Evolutionary conservation across 2,113 vertebrate genomes (phyloP).

Genomic region (Irena cyanogastra): DNA sequence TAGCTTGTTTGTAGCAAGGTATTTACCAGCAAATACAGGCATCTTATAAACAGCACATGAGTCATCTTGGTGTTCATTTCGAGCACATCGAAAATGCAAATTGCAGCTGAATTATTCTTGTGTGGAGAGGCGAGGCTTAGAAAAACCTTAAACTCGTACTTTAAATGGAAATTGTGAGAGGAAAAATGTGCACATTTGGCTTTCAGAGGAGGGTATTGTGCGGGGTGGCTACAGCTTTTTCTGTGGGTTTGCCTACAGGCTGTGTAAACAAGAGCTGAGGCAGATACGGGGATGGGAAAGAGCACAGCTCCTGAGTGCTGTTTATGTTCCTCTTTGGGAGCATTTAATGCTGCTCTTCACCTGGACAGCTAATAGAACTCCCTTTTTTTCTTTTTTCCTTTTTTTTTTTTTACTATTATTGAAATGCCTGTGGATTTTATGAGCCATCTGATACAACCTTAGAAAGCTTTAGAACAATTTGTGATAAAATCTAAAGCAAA

Average conservation of each 20-base stretch:
- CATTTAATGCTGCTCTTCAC: conserved; percentile 12
- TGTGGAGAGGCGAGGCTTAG: conserved; percentile 13
- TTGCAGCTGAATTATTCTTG: conserved; percentile 28
- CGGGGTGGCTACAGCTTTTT: conserved; percentile 34
- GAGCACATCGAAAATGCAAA: conserved; percentile 4
- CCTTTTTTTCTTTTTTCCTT: not conserved
- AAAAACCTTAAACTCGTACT: conserved; percentile 7
- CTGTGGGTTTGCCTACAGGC: not conserved
- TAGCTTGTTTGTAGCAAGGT: conserved; percentile 47
- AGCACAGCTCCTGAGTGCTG: not conserved
- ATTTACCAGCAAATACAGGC: conserved; percentile 51
- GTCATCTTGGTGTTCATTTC: conserved; percentile 36
- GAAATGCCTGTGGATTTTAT: conserved; percentile 49
- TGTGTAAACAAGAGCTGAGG: conserved; percentile 14
- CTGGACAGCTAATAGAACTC: conserved; percentile 35
- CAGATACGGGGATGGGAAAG: not conserved
- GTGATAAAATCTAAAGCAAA: conserved; percentile 64
- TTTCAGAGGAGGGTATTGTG: conserved; percentile 32
- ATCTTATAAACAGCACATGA: conserved; percentile 47
- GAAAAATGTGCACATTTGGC: conserved; percentile 15
- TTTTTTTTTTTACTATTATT: not conserved
- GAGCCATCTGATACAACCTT: conserved; percentile 31
- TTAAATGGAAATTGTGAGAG: conserved; percentile 29
- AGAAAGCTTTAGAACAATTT: conserved; percentile 65
- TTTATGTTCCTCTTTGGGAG: conserved; percentile 27